Conservation (phyloP, 2,113 vertebrate genomes). For the Ceuthmochares aereus region DNA sequence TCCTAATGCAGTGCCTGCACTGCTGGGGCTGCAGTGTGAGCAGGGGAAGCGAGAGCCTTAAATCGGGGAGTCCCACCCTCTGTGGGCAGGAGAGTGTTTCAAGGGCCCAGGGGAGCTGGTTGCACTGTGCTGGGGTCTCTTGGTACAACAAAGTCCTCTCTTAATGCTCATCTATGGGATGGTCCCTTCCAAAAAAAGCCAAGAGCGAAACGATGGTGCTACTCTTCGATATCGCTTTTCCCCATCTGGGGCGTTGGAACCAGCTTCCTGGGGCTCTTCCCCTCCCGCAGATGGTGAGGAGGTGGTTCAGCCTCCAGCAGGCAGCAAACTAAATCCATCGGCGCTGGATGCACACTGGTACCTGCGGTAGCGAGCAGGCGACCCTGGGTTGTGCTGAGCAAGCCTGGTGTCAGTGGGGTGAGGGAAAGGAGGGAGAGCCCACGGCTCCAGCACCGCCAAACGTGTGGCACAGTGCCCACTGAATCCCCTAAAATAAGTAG, state of each 20-base stretch:
- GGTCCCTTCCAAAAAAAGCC: background rate
- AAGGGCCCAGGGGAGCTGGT: background rate
- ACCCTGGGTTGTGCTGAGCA: rapidly evolving
- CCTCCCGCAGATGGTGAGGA: constrained; percentile 47
- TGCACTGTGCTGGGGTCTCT: rapidly evolving
- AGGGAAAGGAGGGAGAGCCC: background rate
- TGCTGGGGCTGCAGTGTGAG: rapidly evolving
- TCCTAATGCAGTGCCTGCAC: rapidly evolving
- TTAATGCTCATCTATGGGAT: background rate
- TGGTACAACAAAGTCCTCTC: background rate
- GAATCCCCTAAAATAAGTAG: background rate
- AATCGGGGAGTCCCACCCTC: rapidly evolving
- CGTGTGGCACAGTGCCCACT: rapidly evolving
- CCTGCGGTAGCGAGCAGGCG: background rate
- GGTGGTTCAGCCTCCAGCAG: constrained; percentile 17
- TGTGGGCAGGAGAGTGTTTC: background rate
- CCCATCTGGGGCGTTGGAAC: constrained; percentile 43
- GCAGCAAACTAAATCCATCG: background rate
- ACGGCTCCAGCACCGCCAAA: rapidly evolving
- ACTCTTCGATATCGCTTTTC: background rate
- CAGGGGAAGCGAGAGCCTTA: background rate
- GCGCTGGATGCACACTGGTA: background rate
- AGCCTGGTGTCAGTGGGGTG: rapidly evolving
- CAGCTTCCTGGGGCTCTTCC: background rate
- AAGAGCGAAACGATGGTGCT: background rate